A percentile compares a stretch with the other conserved stretches of the same genome.
Evolutionary conservation across 2,797 vertebrate species (phyloP).

Genomic region (Melanogrammus aeglefinus): DNA sequence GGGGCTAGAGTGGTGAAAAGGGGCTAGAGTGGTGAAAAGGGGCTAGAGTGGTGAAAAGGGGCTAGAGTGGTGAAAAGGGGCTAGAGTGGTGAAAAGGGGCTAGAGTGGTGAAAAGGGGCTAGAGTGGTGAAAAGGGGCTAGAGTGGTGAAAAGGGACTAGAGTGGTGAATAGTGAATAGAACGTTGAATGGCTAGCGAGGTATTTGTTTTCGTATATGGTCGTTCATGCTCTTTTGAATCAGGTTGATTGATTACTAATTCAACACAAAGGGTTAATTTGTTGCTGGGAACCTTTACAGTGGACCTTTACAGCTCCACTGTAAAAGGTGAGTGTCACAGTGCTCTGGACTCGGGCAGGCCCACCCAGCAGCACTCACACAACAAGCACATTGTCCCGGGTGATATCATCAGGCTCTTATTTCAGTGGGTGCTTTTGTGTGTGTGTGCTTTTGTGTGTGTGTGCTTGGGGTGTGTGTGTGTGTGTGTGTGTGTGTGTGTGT

Average conservation of each 20-base stretch:
- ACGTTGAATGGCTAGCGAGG: no score
- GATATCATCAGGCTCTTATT: background rate
- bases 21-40: no score
- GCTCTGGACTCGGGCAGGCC: background rate
- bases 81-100: no score
- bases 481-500: conserved; percentile 7
- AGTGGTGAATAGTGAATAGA: no score
- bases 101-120: no score
- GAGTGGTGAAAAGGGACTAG: no score
- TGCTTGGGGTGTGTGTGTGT: conserved; percentile 1
- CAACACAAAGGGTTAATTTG: background rate
- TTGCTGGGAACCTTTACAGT: background rate
- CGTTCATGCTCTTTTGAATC: background rate
- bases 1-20: background rate
- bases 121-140: no score
- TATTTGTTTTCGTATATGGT: no score
- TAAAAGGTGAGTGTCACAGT: background rate
- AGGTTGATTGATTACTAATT: background rate
- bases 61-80: no score
- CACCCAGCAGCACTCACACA: conserved; percentile 1
- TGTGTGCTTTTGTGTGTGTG: background rate
- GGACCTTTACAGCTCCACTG: background rate
- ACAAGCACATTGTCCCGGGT: background rate
- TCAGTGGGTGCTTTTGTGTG: background rate
- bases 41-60: no score